Conservation (phyloP, 2,797 vertebrate species). For the Chaetodon trifasciatus region DNA sequence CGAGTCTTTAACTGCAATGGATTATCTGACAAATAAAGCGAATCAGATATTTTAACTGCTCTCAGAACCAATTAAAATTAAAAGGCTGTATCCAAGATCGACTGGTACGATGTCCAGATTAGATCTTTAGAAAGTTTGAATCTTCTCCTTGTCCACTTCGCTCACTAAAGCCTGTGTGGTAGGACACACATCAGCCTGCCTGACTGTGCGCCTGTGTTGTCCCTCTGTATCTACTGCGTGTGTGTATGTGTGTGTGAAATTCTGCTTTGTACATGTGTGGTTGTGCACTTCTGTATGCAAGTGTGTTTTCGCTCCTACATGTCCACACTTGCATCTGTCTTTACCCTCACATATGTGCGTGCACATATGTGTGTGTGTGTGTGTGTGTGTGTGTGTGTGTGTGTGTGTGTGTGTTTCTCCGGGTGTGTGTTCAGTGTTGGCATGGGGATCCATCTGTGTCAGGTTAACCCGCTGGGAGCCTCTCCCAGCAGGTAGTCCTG, state of each 20-base stretch:
- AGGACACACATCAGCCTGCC: slow-evolving; percentile 67
- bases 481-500: slow-evolving; percentile 93
- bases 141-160: slow-evolving; percentile 15
- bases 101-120: background rate
- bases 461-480: slow-evolving; percentile 87
- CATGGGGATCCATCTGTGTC: slow-evolving; percentile 85
- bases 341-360: slow-evolving; percentile 39
- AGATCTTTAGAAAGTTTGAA: slow-evolving; percentile 1
- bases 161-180: slow-evolving; percentile 66
- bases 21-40: slow-evolving; percentile 11
- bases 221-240: slow-evolving; percentile 15
- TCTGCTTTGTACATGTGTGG: slow-evolving; percentile 11
- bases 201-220: slow-evolving; percentile 69
- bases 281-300: slow-evolving; percentile 25
- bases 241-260: slow-evolving; percentile 21
- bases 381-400: slow-evolving; percentile 62
- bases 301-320: slow-evolving; percentile 55
- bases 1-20: slow-evolving; percentile 19
- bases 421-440: slow-evolving; percentile 75
- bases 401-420: slow-evolving; percentile 14
- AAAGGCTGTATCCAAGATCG: background rate
- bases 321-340: slow-evolving; percentile 68
- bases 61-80: background rate
- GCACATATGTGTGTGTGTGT: slow-evolving; percentile 1
- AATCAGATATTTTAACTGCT: slow-evolving; percentile 8